Evolutionary conservation across 2,888 invertebrate species (phyloP).

Genomic region (Macrostomum cliftonense): DNA sequence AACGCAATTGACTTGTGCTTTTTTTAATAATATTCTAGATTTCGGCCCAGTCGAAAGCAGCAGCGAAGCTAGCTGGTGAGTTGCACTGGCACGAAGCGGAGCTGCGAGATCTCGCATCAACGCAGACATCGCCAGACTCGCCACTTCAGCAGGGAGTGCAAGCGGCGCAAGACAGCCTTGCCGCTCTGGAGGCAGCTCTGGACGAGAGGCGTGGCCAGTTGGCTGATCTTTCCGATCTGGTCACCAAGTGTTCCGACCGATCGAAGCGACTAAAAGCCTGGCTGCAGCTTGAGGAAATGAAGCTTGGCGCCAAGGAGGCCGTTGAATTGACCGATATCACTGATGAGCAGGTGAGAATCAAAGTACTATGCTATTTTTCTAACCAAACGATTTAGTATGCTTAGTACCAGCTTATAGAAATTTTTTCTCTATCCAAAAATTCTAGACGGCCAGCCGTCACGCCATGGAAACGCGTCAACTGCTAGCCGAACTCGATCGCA

Average conservation of each 20-base stretch:
- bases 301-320: constrained; percentile 39
- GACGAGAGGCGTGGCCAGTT: constrained; percentile 22
- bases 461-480: constrained; percentile 6
- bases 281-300: constrained; percentile 67
- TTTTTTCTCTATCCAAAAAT: too few species aligned
- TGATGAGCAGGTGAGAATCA: too few species aligned
- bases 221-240: not conserved
- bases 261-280: constrained; percentile 39
- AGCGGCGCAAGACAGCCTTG: constrained; percentile 65
- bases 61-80: not conserved
- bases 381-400: too few species aligned
- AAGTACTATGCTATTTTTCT: too few species aligned
- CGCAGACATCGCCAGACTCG: not conserved
- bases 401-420: too few species aligned
- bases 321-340: too few species aligned
- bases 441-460: too few species aligned
- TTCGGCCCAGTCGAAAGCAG: not conserved
- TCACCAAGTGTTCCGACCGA: not conserved
- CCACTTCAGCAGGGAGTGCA: constrained; percentile 18
- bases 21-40: not conserved
- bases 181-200: constrained; percentile 74
- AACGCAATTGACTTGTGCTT: not conserved
- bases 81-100: not conserved
- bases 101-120: not conserved
- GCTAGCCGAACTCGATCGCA: constrained; percentile 17